Percentiles rank a stretch among this genome's conserved stretches.
phyloP scores from a whole-genome alignment of 2,888 invertebrate species.

The Synergus laeviventris region DNA sequence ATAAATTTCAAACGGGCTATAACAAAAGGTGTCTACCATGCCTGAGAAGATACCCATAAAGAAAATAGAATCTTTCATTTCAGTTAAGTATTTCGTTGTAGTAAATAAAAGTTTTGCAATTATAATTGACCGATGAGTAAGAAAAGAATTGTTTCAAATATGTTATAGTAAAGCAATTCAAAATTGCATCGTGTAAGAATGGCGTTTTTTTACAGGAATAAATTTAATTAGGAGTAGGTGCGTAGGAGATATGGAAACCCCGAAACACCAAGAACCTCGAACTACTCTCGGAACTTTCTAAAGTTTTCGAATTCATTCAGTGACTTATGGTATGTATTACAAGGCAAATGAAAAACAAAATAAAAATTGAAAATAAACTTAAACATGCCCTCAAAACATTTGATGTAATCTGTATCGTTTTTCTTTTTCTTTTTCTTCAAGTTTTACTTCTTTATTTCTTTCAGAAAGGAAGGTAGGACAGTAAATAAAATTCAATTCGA shows the following conservation, averaged over 20 bases:
- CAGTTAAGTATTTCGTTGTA: neutral
- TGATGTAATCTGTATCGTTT: neutral
- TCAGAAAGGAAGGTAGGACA: no score
- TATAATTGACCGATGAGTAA: neutral
- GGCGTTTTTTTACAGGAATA: neutral
- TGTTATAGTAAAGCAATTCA: neutral
- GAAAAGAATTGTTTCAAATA: neutral
- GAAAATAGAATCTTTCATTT: no score
- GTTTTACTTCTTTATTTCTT: no score
- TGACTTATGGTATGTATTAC: neutral
- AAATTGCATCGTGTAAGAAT: neutral
- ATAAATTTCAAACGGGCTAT: neutral
- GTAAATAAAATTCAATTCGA: no score
- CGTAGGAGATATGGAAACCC: neutral
- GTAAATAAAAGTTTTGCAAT: neutral
- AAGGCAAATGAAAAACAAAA: neutral
- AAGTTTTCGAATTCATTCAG: conserved; percentile 13
- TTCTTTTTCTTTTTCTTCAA: neutral
- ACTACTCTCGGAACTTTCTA: neutral
- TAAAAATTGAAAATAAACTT: neutral
- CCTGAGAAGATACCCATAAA: neutral
- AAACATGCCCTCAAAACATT: neutral
- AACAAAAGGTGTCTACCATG: neutral
- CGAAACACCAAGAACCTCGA: neutral
- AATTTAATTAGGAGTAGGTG: neutral